Percentiles rank a stretch among this genome's conserved stretches.
phyloP scores from a whole-genome alignment of 2,113 vertebrate genomes.

The Peucedramus taeniatus region DNA sequence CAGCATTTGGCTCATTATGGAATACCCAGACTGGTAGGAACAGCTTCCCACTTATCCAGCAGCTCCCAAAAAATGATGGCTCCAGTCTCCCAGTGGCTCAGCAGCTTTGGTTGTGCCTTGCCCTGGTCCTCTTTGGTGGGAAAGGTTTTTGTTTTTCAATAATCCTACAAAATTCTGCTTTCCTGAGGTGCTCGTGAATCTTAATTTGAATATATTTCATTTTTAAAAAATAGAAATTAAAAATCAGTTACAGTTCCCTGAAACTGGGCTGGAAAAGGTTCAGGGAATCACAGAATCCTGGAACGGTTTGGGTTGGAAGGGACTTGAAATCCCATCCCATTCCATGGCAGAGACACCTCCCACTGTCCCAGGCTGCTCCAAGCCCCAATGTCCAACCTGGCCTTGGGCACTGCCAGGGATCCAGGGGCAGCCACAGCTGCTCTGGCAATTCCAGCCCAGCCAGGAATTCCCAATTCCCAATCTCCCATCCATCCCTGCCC shows the following conservation, averaged over 20 bases:
- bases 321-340: neutral
- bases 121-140: neutral
- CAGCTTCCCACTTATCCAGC: neutral
- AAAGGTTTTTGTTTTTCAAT: neutral
- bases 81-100: neutral
- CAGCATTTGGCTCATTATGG: fast-evolving
- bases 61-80: neutral
- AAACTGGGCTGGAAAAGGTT: neutral
- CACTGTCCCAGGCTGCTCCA: too few species aligned
- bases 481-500: neutral
- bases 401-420: too few species aligned
- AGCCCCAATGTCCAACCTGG: too few species aligned
- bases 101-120: neutral
- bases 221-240: neutral
- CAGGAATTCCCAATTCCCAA: neutral
- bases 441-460: too few species aligned
- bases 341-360: neutral
- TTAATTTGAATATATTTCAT: neutral
- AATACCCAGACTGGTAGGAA: neutral
- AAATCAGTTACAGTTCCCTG: neutral
- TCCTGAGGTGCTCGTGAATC: neutral
- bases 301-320: neutral
- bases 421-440: too few species aligned
- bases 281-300: neutral
- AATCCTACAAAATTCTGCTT: neutral